Base-by-base conservation (phyloP, 2,113 vertebrate genomes). In the Tachycineta bicolor region DNA sequence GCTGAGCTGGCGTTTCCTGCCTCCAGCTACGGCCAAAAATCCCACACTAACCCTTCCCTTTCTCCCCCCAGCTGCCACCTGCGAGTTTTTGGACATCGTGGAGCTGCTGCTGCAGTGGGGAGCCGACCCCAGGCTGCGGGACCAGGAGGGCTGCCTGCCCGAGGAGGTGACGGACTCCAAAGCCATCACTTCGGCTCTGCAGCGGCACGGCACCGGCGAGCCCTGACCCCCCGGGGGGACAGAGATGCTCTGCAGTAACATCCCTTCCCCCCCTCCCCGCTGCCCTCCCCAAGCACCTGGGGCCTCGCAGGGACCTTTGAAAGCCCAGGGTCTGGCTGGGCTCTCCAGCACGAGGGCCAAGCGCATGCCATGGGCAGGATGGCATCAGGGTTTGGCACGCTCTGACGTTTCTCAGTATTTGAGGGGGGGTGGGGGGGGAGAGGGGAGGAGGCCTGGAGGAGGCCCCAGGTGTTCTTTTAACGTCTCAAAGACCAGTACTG, bases 71-170 rank as follows among this genome's bases (percentile, higher is more conserved):
- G 99, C 99, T 12, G 98, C 99, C 1, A 99, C 99, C 23, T 99
- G 99, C 2, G 99, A 99, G 97, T 99, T 99, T 95, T 77, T 97
- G n/a, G 99, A 99, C 79, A 98, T 99, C 6, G 99, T 99, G 94
- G 98, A 99, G 96, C 98, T 99, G 59, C 97, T 99, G 84, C 98
- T 99, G 92, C 97, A 98, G 53, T 96, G 98, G 0, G 99, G 99
- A 33, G 99, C 99, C 0, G 98, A 99, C 97, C 98, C 99, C 6
- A 96, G 95, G 9, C 98, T 99, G 81, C 99, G 98, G 93, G 99
- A 99, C 97, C 97, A 98, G 81, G 99, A 99, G 58, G 99, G 99
- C 87, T 99, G 98, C 81, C 98, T 99, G 69, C 99, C 99, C 0
- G 98, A 99, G 78, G 99, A 99, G 97, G 99, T 99, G 93, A 99